Evolutionary conservation across 2,888 invertebrate species (phyloP).

Genomic region (Thecocarcelia acutangulata): DNA sequence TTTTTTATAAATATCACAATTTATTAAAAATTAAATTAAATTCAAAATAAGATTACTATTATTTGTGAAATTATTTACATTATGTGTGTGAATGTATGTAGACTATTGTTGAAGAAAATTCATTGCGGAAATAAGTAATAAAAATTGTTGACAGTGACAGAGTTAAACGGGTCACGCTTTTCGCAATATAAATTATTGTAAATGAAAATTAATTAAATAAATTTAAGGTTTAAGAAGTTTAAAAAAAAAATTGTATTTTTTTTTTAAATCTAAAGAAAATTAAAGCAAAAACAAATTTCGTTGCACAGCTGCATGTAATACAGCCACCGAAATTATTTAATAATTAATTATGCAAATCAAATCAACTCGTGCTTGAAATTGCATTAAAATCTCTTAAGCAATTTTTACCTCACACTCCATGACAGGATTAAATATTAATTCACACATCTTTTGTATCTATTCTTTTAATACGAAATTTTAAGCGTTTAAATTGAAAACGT

Average conservation of each 20-base stretch:
- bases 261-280: too few species aligned
- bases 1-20: too few species aligned
- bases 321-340: not conserved
- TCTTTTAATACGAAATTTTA: not conserved
- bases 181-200: conserved; percentile 23
- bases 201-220: too few species aligned
- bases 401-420: conserved; percentile 76
- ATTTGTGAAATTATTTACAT: conserved; percentile 8
- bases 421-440: conserved; percentile 76
- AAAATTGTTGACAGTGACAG: conserved; percentile 41
- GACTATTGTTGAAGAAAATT: conserved; percentile 38
- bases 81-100: not conserved
- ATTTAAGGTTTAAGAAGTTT: not conserved
- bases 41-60: not conserved
- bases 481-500: conserved; percentile 12
- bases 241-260: not conserved
- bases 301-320: not conserved
- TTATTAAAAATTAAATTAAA: not conserved
- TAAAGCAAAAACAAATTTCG: not conserved
- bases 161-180: conserved; percentile 52
- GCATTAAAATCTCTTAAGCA: conserved; percentile 3
- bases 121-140: conserved; percentile 56
- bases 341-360: not conserved
- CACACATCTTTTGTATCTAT: conserved; percentile 73
- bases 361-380: conserved; percentile 42